Base-by-base conservation (phyloP, 2,888 invertebrate genomes). In the Scaptomyza caliginosa region DNA sequence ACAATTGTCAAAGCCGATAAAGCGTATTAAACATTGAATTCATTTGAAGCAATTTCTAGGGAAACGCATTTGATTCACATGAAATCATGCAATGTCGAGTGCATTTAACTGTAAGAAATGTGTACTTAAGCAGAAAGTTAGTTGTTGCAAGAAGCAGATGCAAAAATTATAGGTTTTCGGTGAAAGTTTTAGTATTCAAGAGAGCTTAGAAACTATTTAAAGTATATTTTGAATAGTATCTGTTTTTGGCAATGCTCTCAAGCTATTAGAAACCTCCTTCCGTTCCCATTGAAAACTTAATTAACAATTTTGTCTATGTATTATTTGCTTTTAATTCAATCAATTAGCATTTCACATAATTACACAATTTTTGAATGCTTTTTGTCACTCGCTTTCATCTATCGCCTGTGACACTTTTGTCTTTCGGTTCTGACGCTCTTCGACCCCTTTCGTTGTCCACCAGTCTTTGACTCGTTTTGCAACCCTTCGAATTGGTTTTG, bases 401-500 rank as follows among this genome's bases (percentile, higher is more conserved):
- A 30, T 36, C 17, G n/a, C n/a, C n/a, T 23, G 38, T 28, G 28
- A 17, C 52, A 17, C 21, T 40, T 39, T 40, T 13, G 26, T 23
- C 28, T 39, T 54, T 40, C 19, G 42, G 38, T 24, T 39, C 26
- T 4, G 3, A 10, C 8, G 32, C 28, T 6, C 4, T 17, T 0
- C 11, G 5, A 0, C 19, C 32, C 1, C 11, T 2, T n/a, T n/a
- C n/a, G n/a, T n/a, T 17, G 8, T 4, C 4, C 6, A 0, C 2
- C 5, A 24, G n/a, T 7, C 10, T 6, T 26, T 36, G 39, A 30
- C 17, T 30, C 28, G 2, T 42, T 57, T 63, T 23, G 58, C 36
- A 19, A 64, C 64, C 64, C 58, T 38, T 49, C 60, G 26, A 45
- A 5, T 28, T n/a, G 43, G 43, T 8, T 45, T 17, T 56, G 24